Percentiles rank a stretch among this genome's conserved stretches.
These are phyloP conservation scores for Diachasmimorpha longicaudata DNA, from an alignment of 1,140 invertebrate genomes.

Conservation along the genomic window DNA sequence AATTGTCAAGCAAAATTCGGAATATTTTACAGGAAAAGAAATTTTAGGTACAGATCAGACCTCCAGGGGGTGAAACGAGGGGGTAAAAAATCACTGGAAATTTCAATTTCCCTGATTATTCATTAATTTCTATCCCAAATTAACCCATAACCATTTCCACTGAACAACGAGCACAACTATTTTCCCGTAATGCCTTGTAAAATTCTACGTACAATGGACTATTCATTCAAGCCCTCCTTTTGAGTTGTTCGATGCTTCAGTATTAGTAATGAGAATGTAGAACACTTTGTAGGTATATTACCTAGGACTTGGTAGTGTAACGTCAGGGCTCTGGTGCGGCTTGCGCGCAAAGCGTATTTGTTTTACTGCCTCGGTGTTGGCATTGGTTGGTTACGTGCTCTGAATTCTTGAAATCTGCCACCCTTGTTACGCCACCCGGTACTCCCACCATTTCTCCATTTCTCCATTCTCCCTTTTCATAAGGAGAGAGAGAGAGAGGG, in stretches of 20 bases:
- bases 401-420: constrained; percentile 59
- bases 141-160: no score
- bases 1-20: no score
- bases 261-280: constrained; percentile 47
- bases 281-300: constrained; percentile 15
- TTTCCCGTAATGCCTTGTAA: no score
- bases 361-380: constrained; percentile 61
- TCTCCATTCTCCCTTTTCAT: constrained; percentile 8
- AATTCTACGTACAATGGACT: background rate
- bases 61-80: no score
- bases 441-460: constrained; percentile 3
- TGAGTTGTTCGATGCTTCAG: background rate
- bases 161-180: no score
- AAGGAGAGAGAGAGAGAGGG: background rate
- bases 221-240: background rate
- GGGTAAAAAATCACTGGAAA: no score
- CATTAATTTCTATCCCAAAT: no score
- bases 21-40: no score
- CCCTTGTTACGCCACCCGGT: constrained; percentile 48
- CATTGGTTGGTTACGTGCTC: constrained; percentile 63
- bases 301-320: background rate
- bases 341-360: constrained; percentile 55
- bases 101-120: no score
- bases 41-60: no score
- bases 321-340: constrained; percentile 4